Evolutionary conservation across 2,113 vertebrate genomes (phyloP).

Genomic region (Barbus barbus): DNA sequence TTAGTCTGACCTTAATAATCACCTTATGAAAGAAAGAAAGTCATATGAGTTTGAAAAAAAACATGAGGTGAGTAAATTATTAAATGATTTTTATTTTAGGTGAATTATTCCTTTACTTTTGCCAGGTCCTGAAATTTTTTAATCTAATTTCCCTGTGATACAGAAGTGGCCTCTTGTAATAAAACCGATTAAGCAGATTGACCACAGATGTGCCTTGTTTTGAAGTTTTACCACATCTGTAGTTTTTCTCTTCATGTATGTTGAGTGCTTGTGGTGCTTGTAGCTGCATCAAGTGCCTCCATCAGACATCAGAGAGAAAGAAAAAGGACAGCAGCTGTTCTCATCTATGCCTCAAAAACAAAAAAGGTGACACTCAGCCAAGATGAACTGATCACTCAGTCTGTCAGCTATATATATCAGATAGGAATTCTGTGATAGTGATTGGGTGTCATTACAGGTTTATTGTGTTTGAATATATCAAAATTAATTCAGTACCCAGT

Average conservation of each 20-base stretch:
- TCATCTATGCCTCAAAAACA: background rate
- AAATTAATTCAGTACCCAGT: too few species aligned
- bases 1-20: background rate
- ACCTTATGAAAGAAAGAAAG: background rate
- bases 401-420: background rate
- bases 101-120: background rate
- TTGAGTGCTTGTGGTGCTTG: slow-evolving; percentile 28
- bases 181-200: slow-evolving; percentile 7
- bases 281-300: background rate
- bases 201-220: slow-evolving; percentile 33
- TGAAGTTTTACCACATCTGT: slow-evolving; percentile 38
- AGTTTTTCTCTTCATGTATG: slow-evolving; percentile 24
- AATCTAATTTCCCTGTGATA: background rate
- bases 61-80: background rate
- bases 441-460: too few species aligned
- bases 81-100: background rate
- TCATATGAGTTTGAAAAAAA: too few species aligned
- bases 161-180: slow-evolving; percentile 23
- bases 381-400: background rate
- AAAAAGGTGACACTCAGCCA: background rate
- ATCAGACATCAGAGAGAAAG: slow-evolving; percentile 21
- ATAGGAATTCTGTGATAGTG: too few species aligned
- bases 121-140: background rate
- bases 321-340: background rate
- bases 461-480: too few species aligned